Evolutionary conservation across 2,113 vertebrate species (phyloP).

Genomic region (Recurvirostra avosetta): DNA sequence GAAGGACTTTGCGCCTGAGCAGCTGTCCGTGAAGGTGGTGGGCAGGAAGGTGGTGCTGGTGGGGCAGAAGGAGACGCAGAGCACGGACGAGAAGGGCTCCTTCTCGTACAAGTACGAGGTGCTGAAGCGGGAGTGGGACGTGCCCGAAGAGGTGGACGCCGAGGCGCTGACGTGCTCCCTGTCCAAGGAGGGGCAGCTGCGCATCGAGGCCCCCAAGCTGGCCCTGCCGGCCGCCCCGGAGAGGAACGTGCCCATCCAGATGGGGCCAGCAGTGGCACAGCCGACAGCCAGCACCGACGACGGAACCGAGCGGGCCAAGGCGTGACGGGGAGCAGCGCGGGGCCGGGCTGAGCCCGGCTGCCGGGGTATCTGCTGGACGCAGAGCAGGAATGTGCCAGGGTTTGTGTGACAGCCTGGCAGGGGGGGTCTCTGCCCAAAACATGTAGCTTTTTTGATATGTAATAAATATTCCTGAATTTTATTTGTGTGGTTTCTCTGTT

Average conservation of each 20-base stretch:
- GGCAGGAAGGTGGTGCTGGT: constrained; percentile 51
- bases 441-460: constrained; percentile 2
- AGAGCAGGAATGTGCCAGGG: not conserved
- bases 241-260: not conserved
- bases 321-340: not conserved
- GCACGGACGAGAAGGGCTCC: not conserved
- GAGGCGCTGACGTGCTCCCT: constrained; percentile 55
- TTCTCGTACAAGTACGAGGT: constrained; percentile 65
- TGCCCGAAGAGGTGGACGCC: not conserved
- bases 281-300: not conserved
- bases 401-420: not conserved
- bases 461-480: constrained; percentile 50
- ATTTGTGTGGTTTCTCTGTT: not conserved
- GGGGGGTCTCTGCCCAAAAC: not conserved
- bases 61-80: constrained; percentile 52
- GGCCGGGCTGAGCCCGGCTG: constrained; percentile 31
- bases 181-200: not conserved
- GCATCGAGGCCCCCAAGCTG: not conserved
- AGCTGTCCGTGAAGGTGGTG: constrained; percentile 56
- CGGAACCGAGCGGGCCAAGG: not conserved
- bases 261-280: not conserved
- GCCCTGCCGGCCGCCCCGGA: not conserved
- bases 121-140: constrained; percentile 39
- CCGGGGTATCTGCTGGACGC: not conserved
- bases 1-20: not conserved